Conservation (phyloP, 2,113 vertebrate species). For the Mesitornis unicolor region DNA sequence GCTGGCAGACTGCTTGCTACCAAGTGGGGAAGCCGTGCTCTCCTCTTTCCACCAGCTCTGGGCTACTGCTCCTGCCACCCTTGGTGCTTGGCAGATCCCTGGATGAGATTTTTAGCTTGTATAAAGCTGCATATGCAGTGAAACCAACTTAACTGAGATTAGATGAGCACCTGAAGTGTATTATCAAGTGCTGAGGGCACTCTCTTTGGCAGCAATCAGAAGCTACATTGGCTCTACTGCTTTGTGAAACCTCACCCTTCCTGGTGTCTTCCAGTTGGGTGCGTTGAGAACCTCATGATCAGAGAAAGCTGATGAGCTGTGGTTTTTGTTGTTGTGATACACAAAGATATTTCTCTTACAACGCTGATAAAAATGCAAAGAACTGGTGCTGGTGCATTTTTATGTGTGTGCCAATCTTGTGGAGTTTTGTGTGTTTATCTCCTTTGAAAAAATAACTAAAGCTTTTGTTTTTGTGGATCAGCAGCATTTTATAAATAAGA, state of each 20-base stretch:
- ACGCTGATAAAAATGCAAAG: background rate
- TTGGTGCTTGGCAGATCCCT: background rate
- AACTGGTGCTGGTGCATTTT: background rate
- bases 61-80: background rate
- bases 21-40: background rate
- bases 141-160: background rate
- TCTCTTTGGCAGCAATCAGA: background rate
- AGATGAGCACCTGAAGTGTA: background rate
- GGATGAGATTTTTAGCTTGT: background rate
- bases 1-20: background rate
- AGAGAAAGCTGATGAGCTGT: background rate
- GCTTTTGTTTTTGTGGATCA: background rate
- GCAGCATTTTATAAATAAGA: background rate
- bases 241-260: background rate
- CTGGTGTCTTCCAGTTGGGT: background rate
- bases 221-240: background rate
- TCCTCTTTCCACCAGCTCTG: background rate
- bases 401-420: background rate
- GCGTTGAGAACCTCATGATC: background rate
- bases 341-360: background rate
- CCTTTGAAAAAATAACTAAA: background rate
- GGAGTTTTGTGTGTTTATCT: background rate
- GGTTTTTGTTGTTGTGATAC: background rate
- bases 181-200: background rate
- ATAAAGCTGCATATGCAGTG: background rate